phyloP scores from a whole-genome alignment of 1,140 invertebrate species.

The Drosophila pruinosa region DNA sequence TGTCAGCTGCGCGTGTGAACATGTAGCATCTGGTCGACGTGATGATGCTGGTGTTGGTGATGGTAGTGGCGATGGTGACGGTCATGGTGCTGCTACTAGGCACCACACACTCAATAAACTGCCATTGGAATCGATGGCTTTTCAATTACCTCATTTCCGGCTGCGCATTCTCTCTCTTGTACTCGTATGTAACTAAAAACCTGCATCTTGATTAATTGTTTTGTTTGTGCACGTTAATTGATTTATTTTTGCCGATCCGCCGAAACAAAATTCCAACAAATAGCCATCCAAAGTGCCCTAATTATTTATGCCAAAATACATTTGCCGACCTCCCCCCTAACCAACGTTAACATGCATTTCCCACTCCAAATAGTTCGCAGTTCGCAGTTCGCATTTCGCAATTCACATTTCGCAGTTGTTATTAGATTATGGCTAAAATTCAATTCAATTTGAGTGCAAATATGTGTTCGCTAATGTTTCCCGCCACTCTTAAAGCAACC shows the following conservation, averaged over 20 bases:
- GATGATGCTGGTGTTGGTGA: background rate
- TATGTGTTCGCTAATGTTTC: constrained; percentile 64
- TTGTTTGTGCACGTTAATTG: constrained; percentile 74
- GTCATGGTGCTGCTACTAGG: background rate
- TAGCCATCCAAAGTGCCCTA: constrained; percentile 27
- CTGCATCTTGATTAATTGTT: constrained; percentile 75
- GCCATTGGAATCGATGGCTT: constrained; percentile 61
- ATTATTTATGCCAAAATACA: constrained; percentile 55
- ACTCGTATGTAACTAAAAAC: constrained; percentile 49
- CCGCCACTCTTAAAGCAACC: constrained; percentile 35
- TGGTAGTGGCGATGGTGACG: background rate
- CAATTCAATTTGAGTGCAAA: constrained; percentile 80
- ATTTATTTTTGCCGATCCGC: constrained; percentile 62
- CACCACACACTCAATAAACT: background rate
- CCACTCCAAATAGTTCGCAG: constrained; percentile 39
- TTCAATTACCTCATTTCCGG: constrained; percentile 68
- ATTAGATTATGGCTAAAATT: constrained; percentile 67
- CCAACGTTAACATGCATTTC: constrained; percentile 46
- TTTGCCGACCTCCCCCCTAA: background rate
- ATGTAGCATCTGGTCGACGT: constrained; percentile 31
- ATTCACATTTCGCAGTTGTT: constrained; percentile 48
- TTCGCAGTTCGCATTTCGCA: background rate
- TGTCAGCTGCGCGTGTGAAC: constrained; percentile 61
- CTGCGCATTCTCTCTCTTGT: too few species aligned
- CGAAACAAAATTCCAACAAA: constrained; percentile 48